Evolutionary conservation across 2,888 invertebrate genomes (phyloP).

Genomic region (Volucella inflata): DNA sequence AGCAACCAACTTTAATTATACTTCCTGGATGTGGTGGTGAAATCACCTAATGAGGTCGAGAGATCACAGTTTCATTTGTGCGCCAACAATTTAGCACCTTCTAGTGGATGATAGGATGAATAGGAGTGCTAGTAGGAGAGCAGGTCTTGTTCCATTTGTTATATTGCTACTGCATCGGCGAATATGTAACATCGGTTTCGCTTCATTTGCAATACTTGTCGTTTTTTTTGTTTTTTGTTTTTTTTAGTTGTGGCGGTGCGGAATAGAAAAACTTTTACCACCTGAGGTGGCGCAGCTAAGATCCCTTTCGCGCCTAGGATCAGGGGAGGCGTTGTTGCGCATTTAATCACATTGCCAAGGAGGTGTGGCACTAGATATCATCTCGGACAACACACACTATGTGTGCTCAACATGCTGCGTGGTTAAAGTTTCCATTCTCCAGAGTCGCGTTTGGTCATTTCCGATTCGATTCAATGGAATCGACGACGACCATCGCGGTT

Average conservation of each 20-base stretch:
- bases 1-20: constrained; percentile 72
- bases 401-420: constrained; percentile 43
- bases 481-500: constrained; percentile 23
- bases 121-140: too few species aligned
- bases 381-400: constrained; percentile 53
- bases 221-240: too few species aligned
- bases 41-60: constrained; percentile 73
- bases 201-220: constrained; percentile 60
- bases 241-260: constrained; percentile 53
- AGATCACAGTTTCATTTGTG: constrained; percentile 68
- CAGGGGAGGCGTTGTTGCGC: constrained; percentile 57
- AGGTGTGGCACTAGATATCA: constrained; percentile 65
- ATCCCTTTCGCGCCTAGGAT: constrained; percentile 49
- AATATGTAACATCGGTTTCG: constrained; percentile 29
- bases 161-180: background rate
- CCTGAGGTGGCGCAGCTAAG: constrained; percentile 59
- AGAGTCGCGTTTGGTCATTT: constrained; percentile 50
- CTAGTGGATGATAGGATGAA: constrained; percentile 18
- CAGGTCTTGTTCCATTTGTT: constrained; percentile 38
- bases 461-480: constrained; percentile 57
- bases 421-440: constrained; percentile 41
- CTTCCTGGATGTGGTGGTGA: constrained; percentile 74
- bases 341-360: constrained; percentile 55
- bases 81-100: constrained; percentile 62
- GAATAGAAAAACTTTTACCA: constrained; percentile 67